Evolutionary conservation across 2,113 vertebrate genomes (phyloP).

Genomic region (Girardinichthys multiradiatus): DNA sequence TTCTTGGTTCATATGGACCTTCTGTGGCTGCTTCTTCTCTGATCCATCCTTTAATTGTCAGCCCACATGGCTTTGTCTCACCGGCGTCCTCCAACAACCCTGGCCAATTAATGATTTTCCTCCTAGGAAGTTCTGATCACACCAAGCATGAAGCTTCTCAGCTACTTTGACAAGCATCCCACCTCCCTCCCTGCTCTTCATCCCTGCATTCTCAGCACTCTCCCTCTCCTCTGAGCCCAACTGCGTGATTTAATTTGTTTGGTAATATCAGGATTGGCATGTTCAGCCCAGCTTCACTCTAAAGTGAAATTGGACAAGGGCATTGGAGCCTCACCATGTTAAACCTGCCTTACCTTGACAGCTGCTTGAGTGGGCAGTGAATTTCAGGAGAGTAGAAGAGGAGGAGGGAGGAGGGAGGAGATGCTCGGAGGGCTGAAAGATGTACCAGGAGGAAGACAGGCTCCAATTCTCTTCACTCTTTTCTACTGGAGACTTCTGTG

Average conservation of each 20-base stretch:
- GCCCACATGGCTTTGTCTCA: slow-evolving; percentile 43
- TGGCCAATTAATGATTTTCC: slow-evolving; percentile 74
- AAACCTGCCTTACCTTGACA: slow-evolving; percentile 82
- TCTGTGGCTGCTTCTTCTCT: slow-evolving; percentile 28
- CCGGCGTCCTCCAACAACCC: slow-evolving; percentile 43
- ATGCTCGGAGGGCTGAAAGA: slow-evolving; percentile 54
- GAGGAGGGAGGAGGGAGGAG: slow-evolving; percentile 3
- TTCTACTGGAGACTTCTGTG: slow-evolving; percentile 56
- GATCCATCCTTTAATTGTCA: slow-evolving; percentile 47
- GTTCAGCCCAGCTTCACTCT: slow-evolving; percentile 82
- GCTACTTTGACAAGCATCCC: slow-evolving; percentile 42
- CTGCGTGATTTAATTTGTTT: slow-evolving; percentile 84
- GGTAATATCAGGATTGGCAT: slow-evolving; percentile 85
- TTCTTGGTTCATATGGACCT: slow-evolving; percentile 22
- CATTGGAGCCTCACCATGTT: slow-evolving; percentile 83
- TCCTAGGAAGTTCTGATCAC: slow-evolving; percentile 69
- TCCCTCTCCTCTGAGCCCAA: slow-evolving; percentile 52
- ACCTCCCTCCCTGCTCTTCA: slow-evolving; percentile 9
- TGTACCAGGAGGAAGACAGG: slow-evolving; percentile 73
- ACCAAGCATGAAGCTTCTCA: slow-evolving; percentile 50
- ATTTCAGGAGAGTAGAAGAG: slow-evolving; percentile 66
- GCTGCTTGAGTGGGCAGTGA: slow-evolving; percentile 79
- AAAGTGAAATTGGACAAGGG: slow-evolving; percentile 86
- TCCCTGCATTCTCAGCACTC: slow-evolving; percentile 60
- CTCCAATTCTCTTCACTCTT: slow-evolving; percentile 73